Base-by-base conservation (phyloP, 2,888 invertebrate genomes). In the Bombylius major region DNA sequence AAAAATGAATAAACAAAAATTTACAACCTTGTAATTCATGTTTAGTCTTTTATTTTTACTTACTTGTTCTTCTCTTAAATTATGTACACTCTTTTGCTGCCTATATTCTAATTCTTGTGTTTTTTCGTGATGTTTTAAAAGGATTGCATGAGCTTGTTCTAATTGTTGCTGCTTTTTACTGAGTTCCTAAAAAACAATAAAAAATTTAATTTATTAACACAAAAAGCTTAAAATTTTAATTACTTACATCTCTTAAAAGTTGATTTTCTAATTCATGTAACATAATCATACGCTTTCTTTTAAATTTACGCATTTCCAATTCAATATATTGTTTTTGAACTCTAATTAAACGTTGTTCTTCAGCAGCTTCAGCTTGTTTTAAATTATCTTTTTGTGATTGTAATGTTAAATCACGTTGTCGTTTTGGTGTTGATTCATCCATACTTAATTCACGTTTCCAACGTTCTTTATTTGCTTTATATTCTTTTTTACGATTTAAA, bases 41-140 rank as follows among this genome's bases (percentile, higher is more conserved):
- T 9, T 49, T 44, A 39, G 13, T 23, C 23, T 3, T 23, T 23
- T 23, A 23, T 23, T 23, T 23, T 23, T 34, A 56, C 63, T 58
- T 61, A 89, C 83, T 76, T 91, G 91, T 65, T 90, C 89, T 70
- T 87, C 93, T 70, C 93, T 82, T 60, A 95, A 79, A 64, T 88
- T 86, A 72, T 98, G 98, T 60, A 97, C 91, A 60, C 92, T 91
- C 68, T 91, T 87, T 75, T 97, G 91, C 70, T 99, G 98, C 64
- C 90, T 81, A 74, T 94, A 92, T 73, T 99, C 98, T 63, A 97
- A 77, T 69, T 97, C 95, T 73, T 94, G 91, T 51, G 97, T 96
- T 73, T 92, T 90, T 71, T 97, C 96, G 76, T 99, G 98, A 75
- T 99, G 98, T 63, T 94, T 83, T 62, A 96, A 75, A 62, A 98